Conservation (phyloP, 2,797 vertebrate species). For the Alfaro cultratus region DNA sequence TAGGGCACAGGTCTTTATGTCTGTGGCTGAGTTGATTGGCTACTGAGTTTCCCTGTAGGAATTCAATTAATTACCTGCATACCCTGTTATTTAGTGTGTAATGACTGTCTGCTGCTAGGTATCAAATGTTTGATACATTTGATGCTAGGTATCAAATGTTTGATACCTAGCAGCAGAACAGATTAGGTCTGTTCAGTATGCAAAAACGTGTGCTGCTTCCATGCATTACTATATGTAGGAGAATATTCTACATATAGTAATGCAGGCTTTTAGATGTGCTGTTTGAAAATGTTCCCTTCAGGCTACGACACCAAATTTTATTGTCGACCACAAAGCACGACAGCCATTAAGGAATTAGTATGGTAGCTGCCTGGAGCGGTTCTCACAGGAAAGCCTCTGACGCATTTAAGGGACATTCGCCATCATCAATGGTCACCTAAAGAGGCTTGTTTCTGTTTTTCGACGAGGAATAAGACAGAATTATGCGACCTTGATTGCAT, state of each 20-base stretch:
- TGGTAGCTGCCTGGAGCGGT: conserved; percentile 50
- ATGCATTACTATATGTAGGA: neutral
- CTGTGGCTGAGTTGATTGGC: conserved; percentile 5
- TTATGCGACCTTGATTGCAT: conserved; percentile 27
- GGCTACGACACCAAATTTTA: conserved; percentile 21
- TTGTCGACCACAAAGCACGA: conserved; percentile 58
- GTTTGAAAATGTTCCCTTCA: conserved; percentile 11
- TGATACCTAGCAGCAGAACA: no score
- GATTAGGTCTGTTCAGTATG: neutral
- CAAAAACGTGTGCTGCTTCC: neutral
- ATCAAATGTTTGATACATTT: neutral
- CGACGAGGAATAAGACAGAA: conserved; percentile 47
- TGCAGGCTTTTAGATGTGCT: neutral
- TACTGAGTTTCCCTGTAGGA: conserved; percentile 41
- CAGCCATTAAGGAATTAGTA: conserved; percentile 70
- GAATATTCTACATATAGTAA: neutral
- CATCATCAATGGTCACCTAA: conserved; percentile 50
- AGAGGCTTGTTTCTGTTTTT: conserved; percentile 64
- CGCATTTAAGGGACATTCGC: conserved; percentile 30
- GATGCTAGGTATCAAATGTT: neutral
- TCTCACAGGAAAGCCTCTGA: conserved; percentile 33
- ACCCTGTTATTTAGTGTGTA: neutral
- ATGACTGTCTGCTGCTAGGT: neutral
- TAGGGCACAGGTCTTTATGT: conserved; percentile 25
- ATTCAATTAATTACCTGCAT: conserved; percentile 23